A percentile compares a stretch with the other conserved stretches of the same genome.
These are phyloP conservation scores for Leucoma salicis DNA, from an alignment of 2,888 invertebrate species.

Conservation along the genomic window DNA sequence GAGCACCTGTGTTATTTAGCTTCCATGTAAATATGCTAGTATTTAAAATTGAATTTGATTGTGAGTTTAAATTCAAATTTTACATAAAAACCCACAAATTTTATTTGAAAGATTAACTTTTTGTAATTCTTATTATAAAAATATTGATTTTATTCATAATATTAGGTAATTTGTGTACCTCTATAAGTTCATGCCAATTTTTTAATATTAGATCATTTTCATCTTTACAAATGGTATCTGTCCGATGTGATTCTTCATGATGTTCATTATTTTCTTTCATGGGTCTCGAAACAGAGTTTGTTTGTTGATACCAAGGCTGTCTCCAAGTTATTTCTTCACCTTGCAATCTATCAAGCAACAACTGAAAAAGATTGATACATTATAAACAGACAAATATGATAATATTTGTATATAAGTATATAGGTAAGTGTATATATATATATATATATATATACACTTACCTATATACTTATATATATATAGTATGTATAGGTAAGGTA, in stretches of 20 bases:
- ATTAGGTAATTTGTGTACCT: too few species aligned
- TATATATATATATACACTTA: too few species aligned
- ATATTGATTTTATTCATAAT: too few species aligned
- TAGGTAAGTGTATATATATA: too few species aligned
- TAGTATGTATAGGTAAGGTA: not conserved
- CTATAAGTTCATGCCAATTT: slow-evolving; percentile 59
- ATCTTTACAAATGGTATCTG: slow-evolving; percentile 48
- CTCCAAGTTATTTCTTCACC: slow-evolving; percentile 52
- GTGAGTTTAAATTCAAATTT: too few species aligned
- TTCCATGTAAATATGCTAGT: too few species aligned
- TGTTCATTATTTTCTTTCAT: slow-evolving; percentile 26
- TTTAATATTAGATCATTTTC: slow-evolving; percentile 51
- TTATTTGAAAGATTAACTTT: too few species aligned
- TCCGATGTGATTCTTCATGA: slow-evolving; percentile 36
- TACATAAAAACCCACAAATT: too few species aligned
- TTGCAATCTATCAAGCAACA: slow-evolving; percentile 40
- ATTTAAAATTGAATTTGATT: too few species aligned
- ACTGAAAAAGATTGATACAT: slow-evolving; percentile 43
- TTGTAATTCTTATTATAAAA: too few species aligned
- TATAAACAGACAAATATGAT: not conserved
- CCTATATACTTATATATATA: too few species aligned
- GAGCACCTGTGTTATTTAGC: too few species aligned
- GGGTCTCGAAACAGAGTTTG: slow-evolving; percentile 43
- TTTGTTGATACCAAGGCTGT: slow-evolving; percentile 66
- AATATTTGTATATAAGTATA: not conserved